A percentile compares a stretch with the other conserved stretches of the same genome.
Evolutionary conservation across 2,797 vertebrate genomes (phyloP).

Genomic region (Microctenopoma stevenorrisi): DNA sequence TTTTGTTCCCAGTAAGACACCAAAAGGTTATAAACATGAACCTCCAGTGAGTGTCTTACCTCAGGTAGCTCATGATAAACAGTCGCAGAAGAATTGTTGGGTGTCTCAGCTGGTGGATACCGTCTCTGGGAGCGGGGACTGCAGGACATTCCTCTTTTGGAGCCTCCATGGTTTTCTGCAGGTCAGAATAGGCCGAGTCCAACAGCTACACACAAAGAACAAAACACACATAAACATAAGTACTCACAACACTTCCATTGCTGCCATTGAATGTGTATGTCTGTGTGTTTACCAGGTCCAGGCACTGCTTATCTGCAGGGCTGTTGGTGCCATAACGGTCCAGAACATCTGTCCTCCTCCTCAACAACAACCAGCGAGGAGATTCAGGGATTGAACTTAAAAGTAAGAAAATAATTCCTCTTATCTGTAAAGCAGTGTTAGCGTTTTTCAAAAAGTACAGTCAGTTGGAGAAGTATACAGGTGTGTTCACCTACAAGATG

Average conservation of each 20-base stretch:
- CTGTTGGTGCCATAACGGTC: slow-evolving; percentile 74
- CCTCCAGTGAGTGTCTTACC: slow-evolving; percentile 45
- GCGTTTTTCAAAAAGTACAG: too few relatives aligned
- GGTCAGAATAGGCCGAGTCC: slow-evolving; percentile 50
- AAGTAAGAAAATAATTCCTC: not conserved
- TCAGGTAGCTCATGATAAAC: slow-evolving; percentile 80
- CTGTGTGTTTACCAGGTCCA: slow-evolving; percentile 69
- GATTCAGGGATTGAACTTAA: slow-evolving; percentile 79
- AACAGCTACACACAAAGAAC: slow-evolving; percentile 51
- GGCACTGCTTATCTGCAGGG: slow-evolving; percentile 62
- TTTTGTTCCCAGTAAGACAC: too few relatives aligned
- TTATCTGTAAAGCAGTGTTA: too few relatives aligned
- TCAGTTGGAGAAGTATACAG: too few relatives aligned
- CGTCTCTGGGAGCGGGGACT: slow-evolving; percentile 39
- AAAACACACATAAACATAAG: slow-evolving; percentile 21
- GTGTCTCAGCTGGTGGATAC: slow-evolving; percentile 68
- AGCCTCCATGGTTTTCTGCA: slow-evolving; percentile 33
- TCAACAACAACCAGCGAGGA: slow-evolving; percentile 77
- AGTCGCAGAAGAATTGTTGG: slow-evolving; percentile 74
- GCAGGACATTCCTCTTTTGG: not conserved
- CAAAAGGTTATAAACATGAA: not conserved
- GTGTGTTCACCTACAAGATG: slow-evolving; percentile 64
- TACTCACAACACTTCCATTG: not conserved
- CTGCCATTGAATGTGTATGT: not conserved
- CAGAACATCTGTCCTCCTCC: slow-evolving; percentile 57